A percentile compares a stretch with the other conserved stretches of the same genome.
Conservation (phyloP, 2,888 invertebrate genomes). For the Stratiomys singularior region DNA sequence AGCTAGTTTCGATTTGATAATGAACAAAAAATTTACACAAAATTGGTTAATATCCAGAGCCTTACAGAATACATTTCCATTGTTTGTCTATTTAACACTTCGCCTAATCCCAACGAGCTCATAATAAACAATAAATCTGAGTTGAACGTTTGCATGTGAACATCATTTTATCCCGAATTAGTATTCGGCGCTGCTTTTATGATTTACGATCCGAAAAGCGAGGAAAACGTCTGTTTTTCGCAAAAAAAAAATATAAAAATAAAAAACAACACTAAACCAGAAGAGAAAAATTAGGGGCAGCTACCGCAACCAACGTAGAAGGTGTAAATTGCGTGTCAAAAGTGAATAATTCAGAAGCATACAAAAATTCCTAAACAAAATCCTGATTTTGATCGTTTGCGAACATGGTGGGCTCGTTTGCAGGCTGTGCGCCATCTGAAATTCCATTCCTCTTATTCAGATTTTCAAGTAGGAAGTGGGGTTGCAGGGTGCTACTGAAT, state of each 20-base stretch:
- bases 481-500: not conserved
- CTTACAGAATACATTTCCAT: not conserved
- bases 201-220: constrained; percentile 35
- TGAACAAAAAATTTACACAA: no score
- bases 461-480: not conserved
- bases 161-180: constrained; percentile 28
- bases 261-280: no score
- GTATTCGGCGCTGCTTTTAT: constrained; percentile 44
- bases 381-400: constrained; percentile 46
- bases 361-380: constrained; percentile 50
- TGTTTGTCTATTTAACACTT: constrained; percentile 3
- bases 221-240: constrained; percentile 40
- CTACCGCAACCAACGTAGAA: constrained; percentile 26
- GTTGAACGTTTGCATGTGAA: constrained; percentile 19
- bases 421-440: not conserved
- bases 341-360: constrained; percentile 48
- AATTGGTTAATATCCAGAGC: no score
- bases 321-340: constrained; percentile 48
- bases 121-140: not conserved
- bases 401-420: not conserved
- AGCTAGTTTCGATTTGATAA: no score
- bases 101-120: not conserved
- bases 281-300: not conserved
- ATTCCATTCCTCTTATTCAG: not conserved
- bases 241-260: no score